These are phyloP conservation scores for Spatula clypeata DNA, from an alignment of 2,797 vertebrate genomes.

Conservation along the genomic window DNA sequence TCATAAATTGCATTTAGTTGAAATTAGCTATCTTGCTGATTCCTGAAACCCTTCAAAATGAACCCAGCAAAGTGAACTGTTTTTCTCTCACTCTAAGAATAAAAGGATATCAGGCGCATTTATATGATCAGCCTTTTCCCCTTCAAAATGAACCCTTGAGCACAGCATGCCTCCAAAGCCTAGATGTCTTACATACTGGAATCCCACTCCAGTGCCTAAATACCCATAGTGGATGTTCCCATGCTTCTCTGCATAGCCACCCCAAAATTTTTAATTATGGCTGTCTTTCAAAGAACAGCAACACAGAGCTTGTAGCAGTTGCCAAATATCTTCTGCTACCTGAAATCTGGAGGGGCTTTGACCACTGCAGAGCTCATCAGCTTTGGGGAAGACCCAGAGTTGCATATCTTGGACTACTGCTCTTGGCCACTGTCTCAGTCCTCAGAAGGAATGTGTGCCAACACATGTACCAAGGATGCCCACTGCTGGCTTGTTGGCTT, in stretches of 20 bases:
- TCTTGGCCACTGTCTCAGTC: not conserved
- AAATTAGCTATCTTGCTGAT: not conserved
- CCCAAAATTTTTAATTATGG: not conserved
- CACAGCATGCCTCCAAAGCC: not conserved
- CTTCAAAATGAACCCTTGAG: not conserved
- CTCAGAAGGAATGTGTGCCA: not conserved
- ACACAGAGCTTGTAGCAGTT: not conserved
- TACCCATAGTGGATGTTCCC: accelerated
- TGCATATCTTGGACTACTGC: not conserved
- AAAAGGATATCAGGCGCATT: not conserved
- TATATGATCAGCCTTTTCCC: not conserved
- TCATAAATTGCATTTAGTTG: not conserved
- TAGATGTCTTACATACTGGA: not conserved
- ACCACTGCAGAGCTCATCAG: not conserved
- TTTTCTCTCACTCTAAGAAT: not conserved
- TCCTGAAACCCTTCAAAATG: not conserved
- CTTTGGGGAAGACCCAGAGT: not conserved
- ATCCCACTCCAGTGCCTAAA: not conserved
- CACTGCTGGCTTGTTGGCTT: not conserved
- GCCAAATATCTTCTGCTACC: not conserved
- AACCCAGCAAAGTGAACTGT: not conserved
- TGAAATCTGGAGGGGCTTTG: not conserved
- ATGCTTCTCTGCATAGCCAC: not conserved
- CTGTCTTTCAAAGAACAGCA: not conserved
- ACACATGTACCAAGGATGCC: accelerated